Conservation (phyloP, 1,140 invertebrate species). For the Trichomalopsis sarcophagae region DNA sequence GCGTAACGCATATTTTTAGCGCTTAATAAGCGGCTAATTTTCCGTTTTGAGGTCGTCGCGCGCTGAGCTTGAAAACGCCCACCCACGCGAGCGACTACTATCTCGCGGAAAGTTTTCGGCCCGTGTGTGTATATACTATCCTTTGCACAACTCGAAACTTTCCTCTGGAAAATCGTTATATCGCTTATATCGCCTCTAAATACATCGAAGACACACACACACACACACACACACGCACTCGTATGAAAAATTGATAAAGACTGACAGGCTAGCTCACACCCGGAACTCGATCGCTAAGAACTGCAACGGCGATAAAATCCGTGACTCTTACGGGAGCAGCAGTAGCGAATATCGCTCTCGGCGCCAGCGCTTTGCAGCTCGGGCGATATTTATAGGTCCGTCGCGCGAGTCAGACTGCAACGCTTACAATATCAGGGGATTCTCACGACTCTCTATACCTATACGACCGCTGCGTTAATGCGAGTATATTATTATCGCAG, state of each 20-base stretch:
- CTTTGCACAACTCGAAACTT: no score
- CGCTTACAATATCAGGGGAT: conserved; percentile 24
- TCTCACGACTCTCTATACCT: neutral
- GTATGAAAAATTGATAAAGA: no score
- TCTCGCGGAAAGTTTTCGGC: conserved; percentile 19
- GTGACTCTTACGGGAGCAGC: neutral
- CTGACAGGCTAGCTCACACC: neutral
- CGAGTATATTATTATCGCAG: no score
- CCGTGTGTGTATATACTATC: neutral
- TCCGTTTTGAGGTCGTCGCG: conserved; percentile 19
- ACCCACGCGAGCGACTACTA: neutral
- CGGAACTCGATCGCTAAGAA: neutral
- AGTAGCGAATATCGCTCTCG: neutral
- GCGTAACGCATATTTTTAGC: no score
- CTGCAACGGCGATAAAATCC: neutral
- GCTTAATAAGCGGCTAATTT: conserved; percentile 27
- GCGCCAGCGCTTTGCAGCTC: neutral
- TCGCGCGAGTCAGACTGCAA: neutral
- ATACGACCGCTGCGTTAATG: neutral
- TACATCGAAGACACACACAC: no score
- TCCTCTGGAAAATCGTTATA: no score
- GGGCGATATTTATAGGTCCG: conserved; percentile 22
- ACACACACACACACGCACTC: no score
- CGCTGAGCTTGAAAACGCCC: neutral
- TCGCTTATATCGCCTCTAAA: no score